phyloP scores from a whole-genome alignment of 2,888 invertebrate genomes.

The Cheilosia pagana region DNA sequence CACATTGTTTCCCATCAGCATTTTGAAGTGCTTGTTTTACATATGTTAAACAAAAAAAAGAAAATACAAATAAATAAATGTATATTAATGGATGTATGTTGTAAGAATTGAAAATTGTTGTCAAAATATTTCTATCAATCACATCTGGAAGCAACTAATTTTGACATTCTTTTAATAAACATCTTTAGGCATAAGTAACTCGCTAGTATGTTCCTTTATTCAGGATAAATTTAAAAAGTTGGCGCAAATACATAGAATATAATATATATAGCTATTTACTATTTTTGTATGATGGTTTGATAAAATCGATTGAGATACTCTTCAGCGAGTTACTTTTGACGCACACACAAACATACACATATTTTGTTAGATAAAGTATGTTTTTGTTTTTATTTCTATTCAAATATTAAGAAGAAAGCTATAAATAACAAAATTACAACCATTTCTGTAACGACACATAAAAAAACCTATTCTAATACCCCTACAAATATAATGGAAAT shows the following conservation, averaged over 20 bases:
- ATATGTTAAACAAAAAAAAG: slow-evolving; percentile 60
- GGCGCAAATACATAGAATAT: slow-evolving; percentile 3
- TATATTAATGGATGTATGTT: slow-evolving; percentile 54
- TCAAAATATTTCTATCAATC: slow-evolving; percentile 33
- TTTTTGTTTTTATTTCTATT: slow-evolving; percentile 64
- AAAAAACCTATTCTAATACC: slow-evolving; percentile 27
- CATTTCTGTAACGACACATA: slow-evolving; percentile 15
- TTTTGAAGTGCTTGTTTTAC: slow-evolving; percentile 50
- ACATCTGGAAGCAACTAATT: slow-evolving; percentile 49
- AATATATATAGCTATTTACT: background rate
- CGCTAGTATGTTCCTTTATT: slow-evolving; percentile 20
- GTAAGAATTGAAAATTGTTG: slow-evolving; percentile 60
- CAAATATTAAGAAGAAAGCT: background rate
- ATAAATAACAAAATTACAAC: slow-evolving; percentile 13
- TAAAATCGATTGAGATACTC: slow-evolving; percentile 21
- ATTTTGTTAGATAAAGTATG: slow-evolving; percentile 48
- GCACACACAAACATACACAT: slow-evolving; percentile 16
- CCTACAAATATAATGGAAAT: slow-evolving; percentile 59
- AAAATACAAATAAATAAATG: slow-evolving; percentile 4
- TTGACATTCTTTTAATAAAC: slow-evolving; percentile 50
- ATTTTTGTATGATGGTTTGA: slow-evolving; percentile 26
- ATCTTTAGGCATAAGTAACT: slow-evolving; percentile 51
- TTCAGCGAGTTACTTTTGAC: slow-evolving; percentile 62
- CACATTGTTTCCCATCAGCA: slow-evolving; percentile 30
- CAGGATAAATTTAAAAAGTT: slow-evolving; percentile 1